Base-by-base conservation (phyloP, 2,113 vertebrate species). In the Halcyon malimbica region DNA sequence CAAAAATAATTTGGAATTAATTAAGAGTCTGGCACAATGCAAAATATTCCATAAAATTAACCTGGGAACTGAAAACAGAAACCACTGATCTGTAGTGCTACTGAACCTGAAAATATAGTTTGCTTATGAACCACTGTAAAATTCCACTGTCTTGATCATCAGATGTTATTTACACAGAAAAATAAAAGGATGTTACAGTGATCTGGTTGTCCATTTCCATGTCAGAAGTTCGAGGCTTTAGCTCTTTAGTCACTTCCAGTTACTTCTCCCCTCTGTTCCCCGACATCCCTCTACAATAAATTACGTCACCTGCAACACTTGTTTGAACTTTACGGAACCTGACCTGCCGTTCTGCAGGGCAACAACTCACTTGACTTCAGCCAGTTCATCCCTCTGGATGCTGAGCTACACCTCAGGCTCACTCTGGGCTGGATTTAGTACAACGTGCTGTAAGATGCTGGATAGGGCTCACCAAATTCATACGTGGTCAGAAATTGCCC, bases 11-110 rank as follows among this genome's bases (percentile, higher is more conserved):
- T 94, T 94, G 95, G 93, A 87, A 83, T 78, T 69, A 94, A 97
- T 95, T 89, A 39, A 39, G 69, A 67, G 78, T 81, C 79, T 95
- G 95, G 94, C 91, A 92, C 35, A 62, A 69, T 5, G 42, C 80
- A 91, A 89, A 71, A 81, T 93, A 95, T 95, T 97, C 96, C 95
- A 91, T 95, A 70, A 94, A 87, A 94, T 94, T 90, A 95, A 96
- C 86, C 93, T 94, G 83, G 83, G 93, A 90, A 87, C 80, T 65
- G 64, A 83, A 94, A 87, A 69, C 83, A 93, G 79, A 71, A 82
- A 89, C 83, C 92, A 76, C 93, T 89, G 91, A 64, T 77, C 81
- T 75, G 83, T 48, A 59, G 2, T 2, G 37, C 92, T 54, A 85
- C 62, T 94, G 95, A 94, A 87, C 88, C 85, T 92, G 86, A 96